phyloP scores from a whole-genome alignment of 2,797 vertebrate genomes.

The Molothrus aeneus region DNA sequence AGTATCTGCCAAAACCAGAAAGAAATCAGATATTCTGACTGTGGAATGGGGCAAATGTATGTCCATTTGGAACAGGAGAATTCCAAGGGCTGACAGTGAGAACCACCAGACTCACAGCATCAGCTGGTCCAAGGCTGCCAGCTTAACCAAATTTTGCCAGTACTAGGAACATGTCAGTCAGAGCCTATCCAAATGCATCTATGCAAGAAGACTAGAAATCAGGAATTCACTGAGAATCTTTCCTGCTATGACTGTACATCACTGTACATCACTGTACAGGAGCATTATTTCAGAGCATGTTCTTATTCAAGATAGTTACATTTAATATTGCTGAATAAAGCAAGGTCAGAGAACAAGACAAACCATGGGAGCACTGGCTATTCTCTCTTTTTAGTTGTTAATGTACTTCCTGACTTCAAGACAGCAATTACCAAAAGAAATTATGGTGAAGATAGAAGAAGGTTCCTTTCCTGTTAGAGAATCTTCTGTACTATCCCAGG shows the following conservation, averaged over 20 bases:
- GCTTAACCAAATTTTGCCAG: neutral
- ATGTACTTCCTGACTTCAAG: neutral
- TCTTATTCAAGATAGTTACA: neutral
- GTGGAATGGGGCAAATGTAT: neutral
- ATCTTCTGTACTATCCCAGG: neutral
- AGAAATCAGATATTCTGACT: neutral
- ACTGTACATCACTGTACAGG: neutral
- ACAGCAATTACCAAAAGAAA: neutral
- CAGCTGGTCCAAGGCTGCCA: neutral
- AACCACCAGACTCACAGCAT: neutral
- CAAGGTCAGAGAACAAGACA: neutral
- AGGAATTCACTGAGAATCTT: neutral
- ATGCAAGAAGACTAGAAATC: neutral
- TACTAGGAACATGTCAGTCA: accelerated
- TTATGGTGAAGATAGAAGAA: neutral
- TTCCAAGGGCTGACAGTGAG: neutral
- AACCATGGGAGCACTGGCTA: neutral
- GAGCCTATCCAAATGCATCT: neutral
- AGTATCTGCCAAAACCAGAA: neutral
- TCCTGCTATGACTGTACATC: neutral
- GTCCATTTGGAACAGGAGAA: neutral
- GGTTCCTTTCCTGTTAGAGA: neutral
- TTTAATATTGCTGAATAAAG: neutral
- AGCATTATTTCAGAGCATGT: neutral
- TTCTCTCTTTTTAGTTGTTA: neutral